Conservation (phyloP, 2,888 invertebrate species). For the Stenodera caucasica region DNA sequence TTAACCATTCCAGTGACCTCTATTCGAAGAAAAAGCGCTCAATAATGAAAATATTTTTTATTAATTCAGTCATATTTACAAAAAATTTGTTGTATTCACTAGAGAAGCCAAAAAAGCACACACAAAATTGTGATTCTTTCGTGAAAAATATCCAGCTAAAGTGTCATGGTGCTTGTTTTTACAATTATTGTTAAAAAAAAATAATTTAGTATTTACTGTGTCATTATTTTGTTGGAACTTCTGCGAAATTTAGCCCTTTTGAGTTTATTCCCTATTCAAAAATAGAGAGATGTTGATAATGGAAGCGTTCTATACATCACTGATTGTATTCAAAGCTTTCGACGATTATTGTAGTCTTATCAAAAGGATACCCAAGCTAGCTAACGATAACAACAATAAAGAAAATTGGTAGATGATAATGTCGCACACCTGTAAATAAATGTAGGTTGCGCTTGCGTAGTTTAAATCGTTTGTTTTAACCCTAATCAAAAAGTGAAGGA, state of each 20-base stretch:
- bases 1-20: too few relatives aligned
- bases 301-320: not conserved
- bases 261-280: not conserved
- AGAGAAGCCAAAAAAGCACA: not conserved
- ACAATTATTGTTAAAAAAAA: not conserved
- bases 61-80: too few relatives aligned
- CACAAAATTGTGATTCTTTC: not conserved
- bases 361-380: not conserved
- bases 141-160: not conserved
- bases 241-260: not conserved
- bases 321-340: not conserved
- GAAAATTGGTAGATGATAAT: not conserved
- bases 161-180: not conserved
- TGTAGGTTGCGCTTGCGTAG: slow-evolving; percentile 1
- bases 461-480: not conserved
- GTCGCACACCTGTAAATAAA: not conserved
- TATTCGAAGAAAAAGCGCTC: too few relatives aligned
- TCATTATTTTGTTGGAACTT: not conserved
- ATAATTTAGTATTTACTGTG: slow-evolving; percentile 1
- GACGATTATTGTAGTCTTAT: not conserved
- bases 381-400: not conserved
- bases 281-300: not conserved
- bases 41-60: too few relatives aligned
- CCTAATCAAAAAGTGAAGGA: too few relatives aligned
- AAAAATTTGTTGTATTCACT: too few relatives aligned